These are phyloP conservation scores for Suncus etruscus DNA, from an alignment of 2,113 vertebrate genomes.

Conservation along the genomic window DNA sequence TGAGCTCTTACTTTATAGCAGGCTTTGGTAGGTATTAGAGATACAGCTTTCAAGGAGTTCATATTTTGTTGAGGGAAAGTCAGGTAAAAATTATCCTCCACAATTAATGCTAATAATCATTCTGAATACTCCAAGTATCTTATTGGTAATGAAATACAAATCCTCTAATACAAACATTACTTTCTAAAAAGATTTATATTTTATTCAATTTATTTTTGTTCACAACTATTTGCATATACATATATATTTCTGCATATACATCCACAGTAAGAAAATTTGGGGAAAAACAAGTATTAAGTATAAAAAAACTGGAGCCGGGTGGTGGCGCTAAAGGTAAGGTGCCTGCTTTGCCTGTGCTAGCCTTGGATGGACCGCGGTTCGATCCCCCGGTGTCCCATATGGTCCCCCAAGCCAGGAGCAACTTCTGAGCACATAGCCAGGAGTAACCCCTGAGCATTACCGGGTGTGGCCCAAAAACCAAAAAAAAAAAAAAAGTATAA, in stretches of 20 bases:
- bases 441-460: too few relatives aligned
- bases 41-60: neutral
- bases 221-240: neutral
- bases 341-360: too few relatives aligned
- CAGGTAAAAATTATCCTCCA: neutral
- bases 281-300: constrained; percentile 20
- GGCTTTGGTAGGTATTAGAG: neutral
- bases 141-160: neutral
- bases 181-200: neutral
- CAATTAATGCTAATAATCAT: neutral
- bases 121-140: neutral
- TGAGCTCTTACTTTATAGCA: neutral
- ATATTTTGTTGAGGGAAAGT: neutral
- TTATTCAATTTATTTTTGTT: neutral
- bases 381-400: too few relatives aligned
- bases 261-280: neutral
- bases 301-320: constrained; percentile 5
- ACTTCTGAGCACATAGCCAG: too few relatives aligned
- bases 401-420: too few relatives aligned
- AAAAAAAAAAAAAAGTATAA: too few relatives aligned
- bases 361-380: too few relatives aligned
- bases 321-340: too few relatives aligned
- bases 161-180: neutral
- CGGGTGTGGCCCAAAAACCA: too few relatives aligned
- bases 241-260: constrained; percentile 6